These are phyloP conservation scores for Tetraneura akinire DNA, from an alignment of 1,140 invertebrate genomes.

Conservation along the genomic window DNA sequence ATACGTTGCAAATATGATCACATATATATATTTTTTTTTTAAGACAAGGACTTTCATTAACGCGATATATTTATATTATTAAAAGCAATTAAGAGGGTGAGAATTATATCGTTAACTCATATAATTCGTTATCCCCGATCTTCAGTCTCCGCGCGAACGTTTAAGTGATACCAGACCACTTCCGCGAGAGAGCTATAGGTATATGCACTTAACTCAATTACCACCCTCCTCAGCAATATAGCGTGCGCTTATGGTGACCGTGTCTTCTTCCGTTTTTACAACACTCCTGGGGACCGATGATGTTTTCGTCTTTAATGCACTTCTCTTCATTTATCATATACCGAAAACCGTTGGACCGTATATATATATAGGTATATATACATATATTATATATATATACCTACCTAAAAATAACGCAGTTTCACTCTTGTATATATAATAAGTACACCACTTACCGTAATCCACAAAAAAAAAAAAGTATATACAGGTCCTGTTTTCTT, in stretches of 20 bases:
- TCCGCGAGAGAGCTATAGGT: constrained; percentile 36
- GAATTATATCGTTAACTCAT: constrained; percentile 25
- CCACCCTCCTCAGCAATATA: background rate
- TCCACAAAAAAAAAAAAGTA: background rate
- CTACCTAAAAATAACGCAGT: too few relatives aligned
- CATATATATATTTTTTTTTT: too few relatives aligned
- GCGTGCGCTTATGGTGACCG: constrained; percentile 39
- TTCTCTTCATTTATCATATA: constrained; percentile 51
- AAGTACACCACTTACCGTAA: constrained; percentile 32
- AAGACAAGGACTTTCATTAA: background rate
- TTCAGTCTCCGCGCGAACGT: constrained; percentile 21
- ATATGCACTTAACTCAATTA: constrained; percentile 50
- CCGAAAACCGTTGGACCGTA: constrained; percentile 22
- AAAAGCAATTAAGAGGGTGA: constrained; percentile 44
- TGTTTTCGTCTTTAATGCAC: constrained; percentile 48
- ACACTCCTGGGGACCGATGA: constrained; percentile 46
- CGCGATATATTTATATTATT: constrained; percentile 35
- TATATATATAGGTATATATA: background rate
- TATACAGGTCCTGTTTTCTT: background rate
- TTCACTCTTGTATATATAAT: too few relatives aligned
- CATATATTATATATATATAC: too few relatives aligned
- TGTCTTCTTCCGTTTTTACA: constrained; percentile 48
- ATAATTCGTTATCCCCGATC: background rate
- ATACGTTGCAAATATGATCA: too few relatives aligned
- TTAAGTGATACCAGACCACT: constrained; percentile 50